Evolutionary conservation across 2,888 invertebrate genomes (phyloP).

Genomic region (Notodonta dromedarius): DNA sequence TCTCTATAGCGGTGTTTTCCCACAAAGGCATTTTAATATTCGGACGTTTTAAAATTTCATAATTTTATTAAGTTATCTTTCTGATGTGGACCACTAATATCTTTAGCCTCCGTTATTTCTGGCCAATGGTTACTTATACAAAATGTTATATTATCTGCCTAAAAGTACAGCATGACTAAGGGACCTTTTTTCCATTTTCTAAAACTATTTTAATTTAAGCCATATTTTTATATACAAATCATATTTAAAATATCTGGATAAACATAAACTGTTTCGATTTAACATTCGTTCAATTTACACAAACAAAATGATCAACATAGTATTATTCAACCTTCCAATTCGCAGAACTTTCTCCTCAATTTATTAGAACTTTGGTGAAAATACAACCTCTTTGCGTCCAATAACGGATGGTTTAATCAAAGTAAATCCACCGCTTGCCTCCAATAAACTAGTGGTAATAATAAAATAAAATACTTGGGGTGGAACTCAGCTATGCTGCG

Average conservation of each 20-base stretch:
- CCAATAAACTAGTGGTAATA: conserved; percentile 38
- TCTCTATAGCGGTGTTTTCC: no score
- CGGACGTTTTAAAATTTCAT: no score
- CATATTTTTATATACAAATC: no score
- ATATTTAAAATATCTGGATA: no score
- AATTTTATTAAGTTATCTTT: no score
- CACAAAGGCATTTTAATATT: no score
- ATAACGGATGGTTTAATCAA: conserved; percentile 34
- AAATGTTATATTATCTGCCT: no score
- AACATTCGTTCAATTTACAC: neutral
- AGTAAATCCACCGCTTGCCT: conserved; percentile 30
- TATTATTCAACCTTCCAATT: neutral
- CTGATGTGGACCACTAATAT: no score
- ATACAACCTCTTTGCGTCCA: neutral
- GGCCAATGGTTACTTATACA: no score
- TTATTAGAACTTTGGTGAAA: neutral
- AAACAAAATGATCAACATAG: neutral
- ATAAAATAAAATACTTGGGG: conserved; percentile 38
- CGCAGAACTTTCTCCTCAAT: neutral
- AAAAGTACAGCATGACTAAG: no score
- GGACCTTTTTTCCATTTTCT: conserved; percentile 1
- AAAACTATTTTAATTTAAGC: no score
- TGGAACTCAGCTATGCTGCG: neutral
- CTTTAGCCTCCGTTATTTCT: no score
- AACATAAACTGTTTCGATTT: neutral